phyloP scores from a whole-genome alignment of 2,888 invertebrate species.

The Dione juno region DNA sequence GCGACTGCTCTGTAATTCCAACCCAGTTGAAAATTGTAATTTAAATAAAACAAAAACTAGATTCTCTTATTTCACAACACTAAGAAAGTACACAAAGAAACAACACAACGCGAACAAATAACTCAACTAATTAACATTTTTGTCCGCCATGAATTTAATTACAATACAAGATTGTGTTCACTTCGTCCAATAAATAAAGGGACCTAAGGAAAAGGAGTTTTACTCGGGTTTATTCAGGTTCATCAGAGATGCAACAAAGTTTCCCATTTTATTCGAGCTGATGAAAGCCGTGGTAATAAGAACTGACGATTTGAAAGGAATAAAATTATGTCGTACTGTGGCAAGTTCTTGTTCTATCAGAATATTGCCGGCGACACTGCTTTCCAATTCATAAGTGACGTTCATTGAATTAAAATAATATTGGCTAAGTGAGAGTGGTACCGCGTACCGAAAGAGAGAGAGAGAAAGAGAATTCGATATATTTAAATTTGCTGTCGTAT shows the following conservation, averaged over 20 bases:
- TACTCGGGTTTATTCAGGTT: neutral
- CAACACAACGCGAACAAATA: conserved; percentile 27
- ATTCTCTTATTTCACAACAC: neutral
- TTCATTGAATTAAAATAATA: neutral
- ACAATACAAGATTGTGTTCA: conserved; percentile 16
- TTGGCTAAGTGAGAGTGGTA: too few relatives aligned
- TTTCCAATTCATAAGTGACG: neutral
- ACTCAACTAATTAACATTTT: conserved; percentile 37
- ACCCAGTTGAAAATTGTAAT: too few relatives aligned
- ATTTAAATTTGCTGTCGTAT: too few relatives aligned
- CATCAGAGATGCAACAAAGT: neutral
- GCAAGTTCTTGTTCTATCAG: neutral
- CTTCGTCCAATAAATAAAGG: neutral
- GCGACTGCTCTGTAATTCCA: too few relatives aligned
- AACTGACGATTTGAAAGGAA: neutral
- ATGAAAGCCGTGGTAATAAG: conserved; percentile 2
- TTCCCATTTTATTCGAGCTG: conserved; percentile 3
- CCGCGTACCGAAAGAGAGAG: too few relatives aligned
- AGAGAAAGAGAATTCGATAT: too few relatives aligned
- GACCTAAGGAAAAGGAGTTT: neutral
- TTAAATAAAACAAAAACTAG: neutral
- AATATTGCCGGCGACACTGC: neutral
- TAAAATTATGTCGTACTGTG: conserved; percentile 8
- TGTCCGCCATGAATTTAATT: conserved; percentile 36
- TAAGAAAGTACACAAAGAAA: conserved; percentile 1